These are phyloP conservation scores for Eugnorisma glareosa DNA, from an alignment of 2,888 invertebrate genomes.

Conservation along the genomic window DNA sequence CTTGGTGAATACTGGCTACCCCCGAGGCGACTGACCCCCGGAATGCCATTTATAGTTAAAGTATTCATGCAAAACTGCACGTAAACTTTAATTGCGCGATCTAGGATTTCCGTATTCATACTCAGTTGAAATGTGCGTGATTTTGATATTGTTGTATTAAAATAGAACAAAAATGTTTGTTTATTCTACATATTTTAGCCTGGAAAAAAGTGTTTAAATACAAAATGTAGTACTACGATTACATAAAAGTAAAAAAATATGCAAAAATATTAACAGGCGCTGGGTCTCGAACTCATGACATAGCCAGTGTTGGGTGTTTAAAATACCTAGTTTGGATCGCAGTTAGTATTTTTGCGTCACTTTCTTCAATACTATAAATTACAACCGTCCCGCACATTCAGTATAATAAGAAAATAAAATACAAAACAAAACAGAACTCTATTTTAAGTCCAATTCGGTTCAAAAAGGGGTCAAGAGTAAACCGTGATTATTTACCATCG, in stretches of 20 bases:
- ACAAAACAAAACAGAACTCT: not conserved
- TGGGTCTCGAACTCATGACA: not conserved
- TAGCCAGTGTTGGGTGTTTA: too few relatives aligned
- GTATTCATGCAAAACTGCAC: not conserved
- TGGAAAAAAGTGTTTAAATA: not conserved
- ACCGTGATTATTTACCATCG: not conserved
- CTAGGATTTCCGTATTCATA: not conserved
- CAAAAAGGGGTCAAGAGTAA: not conserved
- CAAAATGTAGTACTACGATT: not conserved
- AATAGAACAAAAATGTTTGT: not conserved
- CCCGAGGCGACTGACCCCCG: not conserved
- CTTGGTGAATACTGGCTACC: not conserved
- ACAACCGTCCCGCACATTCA: not conserved
- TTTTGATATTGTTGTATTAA: not conserved
- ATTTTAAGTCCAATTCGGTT: not conserved
- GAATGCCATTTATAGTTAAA: not conserved
- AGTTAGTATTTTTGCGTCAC: too few relatives aligned
- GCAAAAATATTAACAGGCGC: not conserved
- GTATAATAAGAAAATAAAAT: not conserved
- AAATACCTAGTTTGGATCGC: too few relatives aligned
- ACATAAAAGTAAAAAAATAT: not conserved
- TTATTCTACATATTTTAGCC: not conserved
- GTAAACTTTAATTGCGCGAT: slow-evolving; percentile 2
- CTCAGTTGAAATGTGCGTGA: too few relatives aligned
- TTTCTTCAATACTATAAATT: not conserved